Evolutionary conservation across 2,113 vertebrate species (phyloP), one percentile per base, ranked within the genome.

Genomic region (Cyanoliseus patagonus): DNA sequence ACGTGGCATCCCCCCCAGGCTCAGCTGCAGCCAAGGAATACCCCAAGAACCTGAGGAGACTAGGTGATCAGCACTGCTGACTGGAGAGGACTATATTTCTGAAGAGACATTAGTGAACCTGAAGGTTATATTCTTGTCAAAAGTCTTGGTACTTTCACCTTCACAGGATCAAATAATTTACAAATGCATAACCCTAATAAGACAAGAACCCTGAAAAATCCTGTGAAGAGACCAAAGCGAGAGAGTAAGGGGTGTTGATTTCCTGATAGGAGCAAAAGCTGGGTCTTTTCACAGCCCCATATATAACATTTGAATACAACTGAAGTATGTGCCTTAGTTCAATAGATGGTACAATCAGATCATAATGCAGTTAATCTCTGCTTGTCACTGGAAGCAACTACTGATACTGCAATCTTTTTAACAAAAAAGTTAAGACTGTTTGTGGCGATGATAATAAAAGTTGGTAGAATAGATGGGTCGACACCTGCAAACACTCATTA

Each of bases 1-100:
- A 68, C 27, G n/a, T 1, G 0, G 12, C n/a, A 78, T 19, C 16
- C 27, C 39, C 35, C 15, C 3, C 1, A 1, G 24, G 35, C 31
- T 68, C 37, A 19, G 24, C 41, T 47, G 59, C 24, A 70, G 70
- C 33, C 3, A 0, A 78, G 44, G 24, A 55, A 41, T 35, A n/a
- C 35, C 16, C 20, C 37, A 35, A 28, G 27, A n/a, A 68, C 23
- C 27, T 55, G 47, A 81, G 18, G 14, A 51, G 33, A 35, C 15
- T 1, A 23, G 16, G 14, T 7, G 22, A 76, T 51, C 79, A 63
- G 59, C 49, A 28, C 2, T 44, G 15, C 41, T 78, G 16, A 10
- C 41, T 37, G 55, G 37, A 55, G 17, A 59, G 46, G 31, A 39
- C 22, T 28, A 0, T 0, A 27, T 44, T 89, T 79, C 42, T 39